phyloP scores from a whole-genome alignment of 1,140 invertebrate genomes.

The Tetramorium parvispinum region DNA sequence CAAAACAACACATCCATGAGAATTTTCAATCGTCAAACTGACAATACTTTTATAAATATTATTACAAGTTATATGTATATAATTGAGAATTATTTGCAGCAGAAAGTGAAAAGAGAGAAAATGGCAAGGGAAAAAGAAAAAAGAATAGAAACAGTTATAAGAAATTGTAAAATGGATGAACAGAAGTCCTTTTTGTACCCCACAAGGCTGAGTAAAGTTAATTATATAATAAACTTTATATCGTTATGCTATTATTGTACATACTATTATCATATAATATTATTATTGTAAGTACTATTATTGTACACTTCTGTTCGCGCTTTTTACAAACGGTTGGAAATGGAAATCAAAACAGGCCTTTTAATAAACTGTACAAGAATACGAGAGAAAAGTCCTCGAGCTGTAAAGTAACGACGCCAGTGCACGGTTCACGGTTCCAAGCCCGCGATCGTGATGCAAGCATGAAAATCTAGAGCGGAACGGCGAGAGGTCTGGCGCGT shows the following conservation, averaged over 20 bases:
- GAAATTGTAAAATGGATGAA: too few relatives aligned
- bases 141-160: too few relatives aligned
- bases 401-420: background rate
- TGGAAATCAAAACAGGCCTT: background rate
- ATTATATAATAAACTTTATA: too few relatives aligned
- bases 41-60: too few relatives aligned
- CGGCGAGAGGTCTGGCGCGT: background rate
- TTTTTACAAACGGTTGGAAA: background rate
- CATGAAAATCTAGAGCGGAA: background rate
- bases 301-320: background rate
- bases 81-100: too few relatives aligned
- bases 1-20: conserved; percentile 61
- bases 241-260: too few relatives aligned
- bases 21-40: background rate
- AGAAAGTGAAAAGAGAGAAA: too few relatives aligned
- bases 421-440: background rate
- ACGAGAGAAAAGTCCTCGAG: background rate
- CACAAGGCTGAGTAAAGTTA: too few relatives aligned
- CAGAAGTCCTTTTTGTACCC: too few relatives aligned
- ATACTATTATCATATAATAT: background rate
- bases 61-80: too few relatives aligned
- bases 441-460: background rate
- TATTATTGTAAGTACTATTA: background rate
- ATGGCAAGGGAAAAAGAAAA: too few relatives aligned
- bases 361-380: background rate